Base-by-base conservation (phyloP, 2,888 invertebrate species). In the Pherbina coryleti region DNA sequence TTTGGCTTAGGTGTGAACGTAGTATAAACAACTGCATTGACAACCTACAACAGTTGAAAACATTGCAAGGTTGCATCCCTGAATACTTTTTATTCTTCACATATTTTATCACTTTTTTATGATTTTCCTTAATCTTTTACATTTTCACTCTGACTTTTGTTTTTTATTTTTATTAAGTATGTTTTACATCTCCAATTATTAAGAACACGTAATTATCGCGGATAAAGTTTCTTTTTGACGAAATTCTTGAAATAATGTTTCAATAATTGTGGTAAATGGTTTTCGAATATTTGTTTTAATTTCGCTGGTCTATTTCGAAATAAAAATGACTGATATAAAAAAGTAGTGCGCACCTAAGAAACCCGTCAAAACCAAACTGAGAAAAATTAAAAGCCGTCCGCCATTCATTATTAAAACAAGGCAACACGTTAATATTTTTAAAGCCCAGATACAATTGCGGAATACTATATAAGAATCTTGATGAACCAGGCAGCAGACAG, bases 201-300 rank as follows among this genome's bases (percentile, higher is more conserved):
- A 25, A 53, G 75, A 67, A 75, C 75, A 75, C 75, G 75, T 75
- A 75, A 75, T 75, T 75, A 22, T 51, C 25, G 37, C 75, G 55
- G 55, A 37, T 55, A 67, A 75, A 55, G 67, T 67, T 53, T 55
- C 19, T 19, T n/a, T 67, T 31, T n/a, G 9, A 64, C 1, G 66
- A 64, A 55, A 44, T 25, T 31, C 25, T 37, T 37, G 14, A 14
- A 66, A 75, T 14, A 66, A 75, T 75, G 75, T 53, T 55, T 53
- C 8, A 55, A 75, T 19, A 75, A 67, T 67, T 75, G 75, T 75
- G 75, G 75, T 75, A 75, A 75, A 75, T 31, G 55, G 14, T 60
- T 60, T 25, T 60, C 57, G 22, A 11, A 4, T 37, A 44, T 34
- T 14, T 37, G 22, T 19, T n/a, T 7, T 34, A 67, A 67, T n/a